phyloP scores from a whole-genome alignment of 2,888 invertebrate species.

The Mystacides longicornis region DNA sequence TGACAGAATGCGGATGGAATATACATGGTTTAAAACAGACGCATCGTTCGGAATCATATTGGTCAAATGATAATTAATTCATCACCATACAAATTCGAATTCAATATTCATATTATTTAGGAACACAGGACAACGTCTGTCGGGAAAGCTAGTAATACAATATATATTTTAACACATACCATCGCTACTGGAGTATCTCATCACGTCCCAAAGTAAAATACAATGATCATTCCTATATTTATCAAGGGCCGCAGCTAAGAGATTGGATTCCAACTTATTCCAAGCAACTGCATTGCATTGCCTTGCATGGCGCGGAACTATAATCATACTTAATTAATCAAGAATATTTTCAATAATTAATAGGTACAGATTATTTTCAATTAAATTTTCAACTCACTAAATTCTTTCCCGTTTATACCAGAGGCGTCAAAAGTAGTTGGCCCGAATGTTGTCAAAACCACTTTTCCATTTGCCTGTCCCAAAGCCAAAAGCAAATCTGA shows the following conservation, averaged over 20 bases:
- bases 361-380: neutral
- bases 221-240: slow-evolving; percentile 85
- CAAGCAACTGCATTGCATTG: slow-evolving; percentile 83
- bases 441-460: slow-evolving; percentile 71
- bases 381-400: slow-evolving; percentile 45
- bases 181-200: slow-evolving; percentile 37
- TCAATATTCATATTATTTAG: too few species aligned
- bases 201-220: slow-evolving; percentile 83
- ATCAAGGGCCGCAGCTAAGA: slow-evolving; percentile 82
- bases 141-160: too few species aligned
- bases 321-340: too few species aligned
- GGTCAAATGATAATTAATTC: too few species aligned
- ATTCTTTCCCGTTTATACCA: slow-evolving; percentile 66
- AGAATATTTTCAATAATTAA: too few species aligned
- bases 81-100: too few species aligned
- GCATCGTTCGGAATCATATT: too few species aligned
- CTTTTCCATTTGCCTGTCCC: slow-evolving; percentile 84
- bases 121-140: too few species aligned
- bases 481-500: slow-evolving; percentile 77
- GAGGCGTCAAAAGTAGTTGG: slow-evolving; percentile 59
- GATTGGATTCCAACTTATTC: slow-evolving; percentile 75
- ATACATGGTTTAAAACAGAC: too few species aligned
- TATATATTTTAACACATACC: too few species aligned
- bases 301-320: slow-evolving; percentile 76
- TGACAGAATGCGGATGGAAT: too few species aligned